phyloP scores from a whole-genome alignment of 2,888 invertebrate genomes.

The Andrena hattorfiana region DNA sequence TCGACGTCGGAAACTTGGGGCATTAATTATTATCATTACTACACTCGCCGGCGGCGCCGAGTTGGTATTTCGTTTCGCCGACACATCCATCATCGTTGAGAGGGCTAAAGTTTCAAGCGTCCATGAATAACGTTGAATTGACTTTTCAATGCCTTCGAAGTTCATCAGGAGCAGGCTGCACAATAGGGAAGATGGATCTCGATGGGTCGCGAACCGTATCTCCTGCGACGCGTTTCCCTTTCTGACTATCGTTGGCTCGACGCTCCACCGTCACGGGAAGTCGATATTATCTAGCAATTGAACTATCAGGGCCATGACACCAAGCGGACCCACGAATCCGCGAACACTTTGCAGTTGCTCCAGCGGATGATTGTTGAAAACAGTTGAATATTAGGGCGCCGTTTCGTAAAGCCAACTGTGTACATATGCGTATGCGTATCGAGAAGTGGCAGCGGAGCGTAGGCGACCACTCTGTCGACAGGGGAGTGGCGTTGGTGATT shows the following conservation, averaged over 20 bases:
- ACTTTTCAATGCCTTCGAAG: constrained; percentile 19
- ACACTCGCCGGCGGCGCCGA: constrained; percentile 20
- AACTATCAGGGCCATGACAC: no score
- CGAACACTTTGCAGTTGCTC: no score
- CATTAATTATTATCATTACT: constrained; percentile 47
- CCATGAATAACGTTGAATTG: constrained; percentile 29
- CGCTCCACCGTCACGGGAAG: constrained; percentile 21
- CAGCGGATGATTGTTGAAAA: no score
- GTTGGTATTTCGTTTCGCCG: constrained; percentile 50
- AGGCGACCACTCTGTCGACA: constrained; percentile 21
- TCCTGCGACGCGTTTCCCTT: constrained; percentile 7
- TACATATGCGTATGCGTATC: background rate
- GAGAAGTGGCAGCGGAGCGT: constrained; percentile 9
- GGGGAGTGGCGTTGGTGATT: constrained; percentile 45
- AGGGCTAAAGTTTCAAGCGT: constrained; percentile 31
- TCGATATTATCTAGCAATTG: constrained; percentile 13
- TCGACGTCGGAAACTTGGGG: constrained; percentile 36
- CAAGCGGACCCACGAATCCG: no score
- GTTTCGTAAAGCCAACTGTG: no score
- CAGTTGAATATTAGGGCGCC: no score
- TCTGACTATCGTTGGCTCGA: background rate
- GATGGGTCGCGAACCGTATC: background rate
- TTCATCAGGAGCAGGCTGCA: background rate
- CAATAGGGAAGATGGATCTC: background rate
- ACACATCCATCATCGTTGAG: constrained; percentile 41